Evolutionary conservation across 2,797 vertebrate genomes (phyloP).

Genomic region (Tragopan temminckii): DNA sequence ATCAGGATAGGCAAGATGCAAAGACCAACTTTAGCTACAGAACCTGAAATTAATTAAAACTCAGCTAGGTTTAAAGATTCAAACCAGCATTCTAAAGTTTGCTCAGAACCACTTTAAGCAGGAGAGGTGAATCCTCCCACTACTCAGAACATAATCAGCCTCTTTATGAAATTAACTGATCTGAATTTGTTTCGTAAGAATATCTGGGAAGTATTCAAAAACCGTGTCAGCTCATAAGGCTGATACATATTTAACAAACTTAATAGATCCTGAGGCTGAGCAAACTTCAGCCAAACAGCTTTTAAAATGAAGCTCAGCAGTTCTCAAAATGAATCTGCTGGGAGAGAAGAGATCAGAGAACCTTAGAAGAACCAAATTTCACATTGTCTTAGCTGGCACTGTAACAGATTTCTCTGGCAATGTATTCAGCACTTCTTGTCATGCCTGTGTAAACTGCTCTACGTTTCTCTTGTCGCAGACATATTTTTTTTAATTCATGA

Average conservation of each 20-base stretch:
- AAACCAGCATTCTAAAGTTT: background rate
- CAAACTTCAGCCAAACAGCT: conserved; percentile 36
- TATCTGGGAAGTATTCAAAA: conserved; percentile 40
- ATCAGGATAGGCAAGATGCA: background rate
- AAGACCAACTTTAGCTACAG: background rate
- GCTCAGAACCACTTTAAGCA: background rate
- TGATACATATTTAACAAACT: conserved; percentile 43
- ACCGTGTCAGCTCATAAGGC: conserved; percentile 32
- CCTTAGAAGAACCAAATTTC: conserved; percentile 65
- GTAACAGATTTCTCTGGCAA: conserved; percentile 63
- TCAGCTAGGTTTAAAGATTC: background rate
- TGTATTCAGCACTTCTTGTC: conserved; percentile 61
- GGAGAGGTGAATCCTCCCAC: background rate
- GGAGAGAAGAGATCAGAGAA: conserved; percentile 70
- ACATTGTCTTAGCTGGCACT: conserved; percentile 70
- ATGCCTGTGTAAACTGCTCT: conserved; percentile 48
- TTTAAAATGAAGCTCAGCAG: conserved; percentile 58
- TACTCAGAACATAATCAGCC: background rate
- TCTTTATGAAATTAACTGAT: conserved; percentile 2
- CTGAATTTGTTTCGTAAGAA: conserved; percentile 26
- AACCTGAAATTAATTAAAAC: background rate
- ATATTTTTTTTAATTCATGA: conserved; percentile 54
- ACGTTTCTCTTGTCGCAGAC: conserved; percentile 28
- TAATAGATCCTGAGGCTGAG: conserved; percentile 44
- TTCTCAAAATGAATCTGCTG: conserved; percentile 61